These are phyloP conservation scores for Xiphophorus couchianus DNA, from an alignment of 2,113 vertebrate genomes.

Conservation along the genomic window DNA sequence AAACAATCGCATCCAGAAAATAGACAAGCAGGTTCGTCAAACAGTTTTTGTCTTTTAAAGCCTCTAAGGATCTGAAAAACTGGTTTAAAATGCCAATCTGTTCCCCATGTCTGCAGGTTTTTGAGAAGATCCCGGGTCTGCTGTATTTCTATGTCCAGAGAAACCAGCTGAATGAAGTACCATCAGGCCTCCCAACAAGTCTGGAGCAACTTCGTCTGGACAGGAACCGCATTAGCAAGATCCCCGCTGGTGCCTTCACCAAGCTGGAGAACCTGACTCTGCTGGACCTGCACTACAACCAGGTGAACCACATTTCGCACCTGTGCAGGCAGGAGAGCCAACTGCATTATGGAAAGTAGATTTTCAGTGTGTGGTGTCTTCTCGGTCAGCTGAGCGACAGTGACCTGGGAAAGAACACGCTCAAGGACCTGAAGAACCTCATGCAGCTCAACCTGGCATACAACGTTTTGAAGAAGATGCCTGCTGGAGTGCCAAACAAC, in stretches of 20 bases:
- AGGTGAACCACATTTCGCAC: slow-evolving; percentile 64
- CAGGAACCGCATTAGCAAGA: slow-evolving; percentile 90
- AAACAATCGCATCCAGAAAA: slow-evolving; percentile 90
- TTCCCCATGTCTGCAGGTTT: slow-evolving; percentile 69
- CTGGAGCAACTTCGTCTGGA: slow-evolving; percentile 93
- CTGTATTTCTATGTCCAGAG: slow-evolving; percentile 90
- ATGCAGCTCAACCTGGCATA: slow-evolving; percentile 96
- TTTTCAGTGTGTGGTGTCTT: slow-evolving; percentile 14
- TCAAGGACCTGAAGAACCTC: slow-evolving; percentile 91
- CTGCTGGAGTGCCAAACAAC: slow-evolving; percentile 83
- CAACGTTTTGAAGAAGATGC: slow-evolving; percentile 93
- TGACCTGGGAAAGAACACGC: slow-evolving; percentile 87
- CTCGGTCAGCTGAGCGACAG: slow-evolving; percentile 80
- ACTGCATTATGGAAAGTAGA: background rate
- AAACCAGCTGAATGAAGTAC: slow-evolving; percentile 92
- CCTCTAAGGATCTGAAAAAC: background rate
- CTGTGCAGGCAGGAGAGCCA: background rate
- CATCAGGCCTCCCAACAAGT: slow-evolving; percentile 85
- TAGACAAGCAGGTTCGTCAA: slow-evolving; percentile 82
- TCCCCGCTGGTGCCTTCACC: slow-evolving; percentile 86
- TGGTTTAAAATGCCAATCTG: background rate
- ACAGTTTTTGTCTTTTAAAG: background rate
- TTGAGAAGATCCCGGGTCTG: slow-evolving; percentile 88
- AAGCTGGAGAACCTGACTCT: slow-evolving; percentile 90
- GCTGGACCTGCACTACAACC: slow-evolving; percentile 93